Conservation (phyloP, 2,113 vertebrate genomes). For the Cyrtonyx montezumae region DNA sequence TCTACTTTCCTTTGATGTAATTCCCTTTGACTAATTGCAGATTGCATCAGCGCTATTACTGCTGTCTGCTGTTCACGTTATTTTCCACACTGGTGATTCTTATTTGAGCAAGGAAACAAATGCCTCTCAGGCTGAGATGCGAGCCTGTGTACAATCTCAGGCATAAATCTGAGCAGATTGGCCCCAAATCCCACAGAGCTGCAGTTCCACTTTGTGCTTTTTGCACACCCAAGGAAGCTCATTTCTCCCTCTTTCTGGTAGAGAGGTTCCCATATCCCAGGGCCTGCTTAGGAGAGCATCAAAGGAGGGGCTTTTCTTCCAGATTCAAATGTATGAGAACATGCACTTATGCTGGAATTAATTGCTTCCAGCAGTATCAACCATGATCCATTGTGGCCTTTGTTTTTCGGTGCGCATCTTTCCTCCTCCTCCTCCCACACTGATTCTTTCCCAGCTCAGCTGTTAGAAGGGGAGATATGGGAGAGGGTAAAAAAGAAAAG, state of each 20-base stretch:
- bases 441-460: background rate
- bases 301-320: background rate
- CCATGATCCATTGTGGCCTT: background rate
- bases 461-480: background rate
- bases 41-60: background rate
- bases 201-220: background rate
- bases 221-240: fast-evolving
- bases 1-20: background rate
- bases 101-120: background rate
- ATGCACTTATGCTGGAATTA: background rate
- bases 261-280: background rate
- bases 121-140: background rate
- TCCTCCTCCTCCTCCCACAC: fast-evolving
- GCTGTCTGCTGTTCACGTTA: background rate
- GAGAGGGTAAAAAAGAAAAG: background rate
- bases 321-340: background rate
- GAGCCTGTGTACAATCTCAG: fast-evolving
- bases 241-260: background rate
- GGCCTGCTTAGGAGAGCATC: background rate
- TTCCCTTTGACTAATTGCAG: background rate
- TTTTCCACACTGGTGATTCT: background rate
- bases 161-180: background rate
- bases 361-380: background rate
- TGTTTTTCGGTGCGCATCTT: background rate
- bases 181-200: background rate